Percentiles rank a stretch among this genome's conserved stretches.
These are phyloP conservation scores for Aethina tumida DNA, from an alignment of 1,140 invertebrate genomes.

Conservation along the genomic window DNA sequence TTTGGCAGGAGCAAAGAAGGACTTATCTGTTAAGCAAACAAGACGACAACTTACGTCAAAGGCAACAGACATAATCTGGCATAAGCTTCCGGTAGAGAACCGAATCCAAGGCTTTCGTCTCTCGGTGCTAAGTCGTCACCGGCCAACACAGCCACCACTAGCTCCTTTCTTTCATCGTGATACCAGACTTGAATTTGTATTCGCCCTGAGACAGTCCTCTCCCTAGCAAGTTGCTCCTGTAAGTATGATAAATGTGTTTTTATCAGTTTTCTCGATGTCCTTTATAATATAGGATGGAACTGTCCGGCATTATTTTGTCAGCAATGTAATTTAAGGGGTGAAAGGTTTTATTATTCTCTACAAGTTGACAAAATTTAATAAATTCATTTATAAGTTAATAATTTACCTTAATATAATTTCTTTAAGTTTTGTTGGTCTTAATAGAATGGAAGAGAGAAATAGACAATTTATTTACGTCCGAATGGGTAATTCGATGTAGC, in stretches of 20 bases:
- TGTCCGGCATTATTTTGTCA: too few relatives aligned
- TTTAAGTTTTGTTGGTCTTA: too few relatives aligned
- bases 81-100: conserved; percentile 67
- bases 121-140: conserved; percentile 69
- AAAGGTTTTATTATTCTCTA: conserved; percentile 2
- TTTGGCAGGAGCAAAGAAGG: too few relatives aligned
- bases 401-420: too few relatives aligned
- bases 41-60: conserved; percentile 52
- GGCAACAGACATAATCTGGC: conserved; percentile 69
- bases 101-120: conserved; percentile 64
- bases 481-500: too few relatives aligned
- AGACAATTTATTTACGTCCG: too few relatives aligned
- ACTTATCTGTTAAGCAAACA: background rate
- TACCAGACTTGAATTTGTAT: conserved; percentile 82
- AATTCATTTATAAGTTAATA: too few relatives aligned
- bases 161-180: conserved; percentile 66
- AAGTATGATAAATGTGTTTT: conserved; percentile 17
- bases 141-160: conserved; percentile 72
- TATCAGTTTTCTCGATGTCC: too few relatives aligned
- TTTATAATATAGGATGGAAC: too few relatives aligned
- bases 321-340: too few relatives aligned
- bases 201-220: conserved; percentile 61
- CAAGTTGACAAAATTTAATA: too few relatives aligned
- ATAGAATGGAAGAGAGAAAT: too few relatives aligned
- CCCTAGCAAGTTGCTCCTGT: conserved; percentile 63